Base-by-base conservation (phyloP, 2,113 vertebrate genomes). In the Scortum barcoo region DNA sequence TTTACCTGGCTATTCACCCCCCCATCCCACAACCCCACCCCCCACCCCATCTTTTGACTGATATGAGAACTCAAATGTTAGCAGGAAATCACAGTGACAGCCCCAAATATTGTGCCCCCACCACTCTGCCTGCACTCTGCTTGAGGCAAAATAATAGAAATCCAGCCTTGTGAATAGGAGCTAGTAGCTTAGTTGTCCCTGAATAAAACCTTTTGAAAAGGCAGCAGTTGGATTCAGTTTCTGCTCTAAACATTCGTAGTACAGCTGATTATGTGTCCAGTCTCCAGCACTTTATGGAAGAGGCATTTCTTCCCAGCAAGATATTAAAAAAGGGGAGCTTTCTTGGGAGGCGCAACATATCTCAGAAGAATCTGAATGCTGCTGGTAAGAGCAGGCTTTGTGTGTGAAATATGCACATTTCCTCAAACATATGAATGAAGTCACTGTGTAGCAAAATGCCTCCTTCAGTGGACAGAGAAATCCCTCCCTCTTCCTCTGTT, bases 341-440 rank as follows among this genome's bases (percentile, higher is more conserved):
- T 87, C 38, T 53, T n/a, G 78, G 60, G 53, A 75, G 63, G 66
- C 78, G 66, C 76, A 72, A 33, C 51, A 44, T 30, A 81, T 74
- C 63, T 53, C 38, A 78, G 69, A 84, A 69, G 72, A 73, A 66
- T 79, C 74, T 68, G 57, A 84, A 62, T 57, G 78, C 81, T 61
- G 12, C 77, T 57, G 30, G 24, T 88, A 74, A 91, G 78, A 88
- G 87, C 65, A 57, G 69, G 30, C 87, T 92, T 92, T 92, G 89
- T 92, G 63, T 69, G 51, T 50, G 56, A 89, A 91, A 88, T 89
- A 89, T 90, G 86, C 88, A 78, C 86, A 86, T 89, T 89, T 83
- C 86, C 75, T 53, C 61, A 68, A 86, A 57, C 48, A 48, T 56
- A 80, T 92, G 90, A 93, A 92, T 91, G 87, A 78, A 92, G 81